Conservation (phyloP, 2,113 vertebrate species). For the Balaenoptera acutorostrata region DNA sequence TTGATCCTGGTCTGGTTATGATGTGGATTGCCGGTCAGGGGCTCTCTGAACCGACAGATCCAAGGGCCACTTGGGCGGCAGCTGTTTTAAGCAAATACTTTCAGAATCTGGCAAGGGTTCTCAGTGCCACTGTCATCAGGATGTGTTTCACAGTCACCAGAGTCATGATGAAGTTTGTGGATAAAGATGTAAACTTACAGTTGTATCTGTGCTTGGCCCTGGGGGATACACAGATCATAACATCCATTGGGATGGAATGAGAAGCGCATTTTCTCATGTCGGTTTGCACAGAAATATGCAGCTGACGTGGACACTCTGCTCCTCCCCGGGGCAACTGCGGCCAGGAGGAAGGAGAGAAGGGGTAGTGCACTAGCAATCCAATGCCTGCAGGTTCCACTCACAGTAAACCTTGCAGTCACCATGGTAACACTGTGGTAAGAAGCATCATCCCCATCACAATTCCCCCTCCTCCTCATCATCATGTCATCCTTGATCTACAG, state of each 20-base stretch:
- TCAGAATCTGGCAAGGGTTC: background rate
- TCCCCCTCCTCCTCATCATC: background rate
- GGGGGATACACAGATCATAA: background rate
- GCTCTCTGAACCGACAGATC: background rate
- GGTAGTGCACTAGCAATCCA: background rate
- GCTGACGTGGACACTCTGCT: background rate
- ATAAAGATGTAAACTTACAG: background rate
- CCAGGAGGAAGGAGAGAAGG: background rate
- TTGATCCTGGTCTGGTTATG: fast-evolving
- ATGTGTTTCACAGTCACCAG: background rate
- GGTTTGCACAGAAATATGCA: fast-evolving
- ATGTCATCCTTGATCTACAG: background rate
- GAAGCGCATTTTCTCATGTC: background rate
- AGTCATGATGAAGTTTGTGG: background rate
- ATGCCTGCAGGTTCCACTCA: background rate
- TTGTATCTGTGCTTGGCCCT: background rate
- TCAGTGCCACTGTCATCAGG: background rate
- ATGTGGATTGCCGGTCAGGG: fast-evolving
- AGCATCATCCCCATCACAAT: fast-evolving
- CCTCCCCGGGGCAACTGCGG: too few species aligned
- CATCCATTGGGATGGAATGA: background rate
- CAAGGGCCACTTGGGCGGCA: too few species aligned
- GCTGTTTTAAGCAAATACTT: background rate
- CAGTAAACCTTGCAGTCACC: background rate
- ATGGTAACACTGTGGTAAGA: background rate